phyloP scores from a whole-genome alignment of 2,113 vertebrate genomes.

The Entomyzon cyanotis region DNA sequence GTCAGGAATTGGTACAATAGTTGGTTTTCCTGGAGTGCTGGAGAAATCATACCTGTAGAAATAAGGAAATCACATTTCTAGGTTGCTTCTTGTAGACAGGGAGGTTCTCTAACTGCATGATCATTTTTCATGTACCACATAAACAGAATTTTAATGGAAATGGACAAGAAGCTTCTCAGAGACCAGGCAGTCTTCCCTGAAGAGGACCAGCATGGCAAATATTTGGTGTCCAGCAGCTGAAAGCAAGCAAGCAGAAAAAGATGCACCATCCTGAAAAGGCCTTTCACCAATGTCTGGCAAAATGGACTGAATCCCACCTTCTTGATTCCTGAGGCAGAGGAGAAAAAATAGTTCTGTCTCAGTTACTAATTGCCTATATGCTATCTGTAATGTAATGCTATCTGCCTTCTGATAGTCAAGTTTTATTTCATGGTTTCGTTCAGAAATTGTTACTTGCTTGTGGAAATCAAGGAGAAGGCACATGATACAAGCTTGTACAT shows the following conservation, averaged over 20 bases:
- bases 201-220: not conserved
- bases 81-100: not conserved
- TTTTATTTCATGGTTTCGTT: not conserved
- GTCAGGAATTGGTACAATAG: conserved; percentile 67
- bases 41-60: conserved; percentile 68
- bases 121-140: not conserved
- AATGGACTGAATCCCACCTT: not conserved
- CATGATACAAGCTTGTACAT: not conserved
- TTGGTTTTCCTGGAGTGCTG: conserved; percentile 22
- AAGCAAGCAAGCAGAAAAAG: not conserved
- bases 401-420: not conserved
- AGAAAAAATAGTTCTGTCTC: not conserved
- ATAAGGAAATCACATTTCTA: not conserved
- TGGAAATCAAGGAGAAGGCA: not conserved
- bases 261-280: not conserved
- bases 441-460: not conserved
- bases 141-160: not conserved
- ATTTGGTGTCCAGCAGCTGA: not conserved
- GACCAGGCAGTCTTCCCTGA: not conserved
- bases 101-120: not conserved
- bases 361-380: not conserved
- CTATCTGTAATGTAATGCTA: not conserved
- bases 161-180: not conserved
- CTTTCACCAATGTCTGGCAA: not conserved
- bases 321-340: not conserved